Conservation (phyloP, 2,888 invertebrate species). For the Sminthurinus aureus region DNA sequence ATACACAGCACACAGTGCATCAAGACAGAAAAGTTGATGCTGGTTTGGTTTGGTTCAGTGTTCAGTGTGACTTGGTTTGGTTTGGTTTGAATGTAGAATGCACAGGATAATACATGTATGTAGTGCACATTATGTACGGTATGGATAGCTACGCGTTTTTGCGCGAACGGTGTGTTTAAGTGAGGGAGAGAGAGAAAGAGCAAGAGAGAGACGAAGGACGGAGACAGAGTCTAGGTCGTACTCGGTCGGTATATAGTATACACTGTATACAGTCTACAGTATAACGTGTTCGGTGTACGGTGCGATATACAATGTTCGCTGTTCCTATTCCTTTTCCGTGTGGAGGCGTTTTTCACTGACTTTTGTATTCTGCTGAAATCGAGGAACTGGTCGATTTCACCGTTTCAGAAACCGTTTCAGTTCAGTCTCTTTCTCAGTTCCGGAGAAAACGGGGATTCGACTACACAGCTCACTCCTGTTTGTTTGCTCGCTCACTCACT, state of each 20-base stretch:
- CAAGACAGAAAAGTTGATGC: too few species aligned
- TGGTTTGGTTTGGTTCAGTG: too few species aligned
- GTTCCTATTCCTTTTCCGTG: background rate
- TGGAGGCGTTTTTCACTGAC: slow-evolving; percentile 23
- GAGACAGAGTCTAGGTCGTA: too few species aligned
- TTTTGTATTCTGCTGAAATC: slow-evolving; percentile 25
- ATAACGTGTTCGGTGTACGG: too few species aligned
- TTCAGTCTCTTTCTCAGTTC: slow-evolving; percentile 39
- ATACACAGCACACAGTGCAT: too few species aligned
- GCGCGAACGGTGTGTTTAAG: background rate
- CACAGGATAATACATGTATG: too few species aligned
- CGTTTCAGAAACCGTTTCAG: background rate
- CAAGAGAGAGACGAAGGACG: background rate
- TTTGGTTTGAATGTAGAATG: too few species aligned
- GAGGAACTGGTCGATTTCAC: slow-evolving; percentile 23
- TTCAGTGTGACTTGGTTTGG: too few species aligned
- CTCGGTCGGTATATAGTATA: too few species aligned
- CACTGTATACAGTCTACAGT: too few species aligned
- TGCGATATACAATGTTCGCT: too few species aligned
- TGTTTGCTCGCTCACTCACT: background rate
- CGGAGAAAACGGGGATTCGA: slow-evolving; percentile 33
- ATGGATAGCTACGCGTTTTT: background rate
- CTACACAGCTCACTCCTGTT: slow-evolving; percentile 10
- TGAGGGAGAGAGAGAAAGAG: background rate
- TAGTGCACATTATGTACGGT: too few species aligned